phyloP scores from a whole-genome alignment of 2,797 vertebrate species.

The Chloroceryle amazona region DNA sequence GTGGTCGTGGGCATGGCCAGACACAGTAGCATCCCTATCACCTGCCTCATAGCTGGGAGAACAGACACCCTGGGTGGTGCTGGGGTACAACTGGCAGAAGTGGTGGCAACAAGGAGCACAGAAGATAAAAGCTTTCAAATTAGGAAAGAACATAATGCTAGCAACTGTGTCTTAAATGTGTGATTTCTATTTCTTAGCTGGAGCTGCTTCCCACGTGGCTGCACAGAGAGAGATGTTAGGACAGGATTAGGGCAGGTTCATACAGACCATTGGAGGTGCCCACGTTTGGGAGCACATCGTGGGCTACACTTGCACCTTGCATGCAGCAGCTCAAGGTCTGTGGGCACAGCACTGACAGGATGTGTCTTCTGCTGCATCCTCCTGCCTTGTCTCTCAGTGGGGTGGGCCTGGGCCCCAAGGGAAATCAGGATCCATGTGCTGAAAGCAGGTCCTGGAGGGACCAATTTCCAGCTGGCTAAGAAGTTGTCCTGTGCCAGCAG shows the following conservation, averaged over 20 bases:
- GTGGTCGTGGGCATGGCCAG: fast-evolving
- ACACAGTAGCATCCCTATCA: background rate
- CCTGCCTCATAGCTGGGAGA: background rate
- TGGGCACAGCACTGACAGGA: background rate
- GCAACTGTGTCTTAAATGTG: background rate
- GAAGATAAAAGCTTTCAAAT: background rate
- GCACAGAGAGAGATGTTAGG: background rate
- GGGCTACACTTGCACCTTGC: background rate
- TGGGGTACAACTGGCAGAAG: background rate
- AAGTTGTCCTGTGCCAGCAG: background rate
- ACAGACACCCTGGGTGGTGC: background rate
- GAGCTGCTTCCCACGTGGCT: background rate
- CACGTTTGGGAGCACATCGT: background rate
- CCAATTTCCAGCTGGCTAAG: background rate
- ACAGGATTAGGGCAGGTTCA: background rate
- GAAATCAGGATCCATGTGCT: background rate
- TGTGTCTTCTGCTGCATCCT: background rate
- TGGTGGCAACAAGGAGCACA: background rate
- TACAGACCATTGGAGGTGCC: background rate
- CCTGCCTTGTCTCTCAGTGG: background rate
- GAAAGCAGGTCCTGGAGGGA: background rate
- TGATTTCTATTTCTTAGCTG: background rate
- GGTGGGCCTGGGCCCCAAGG: background rate
- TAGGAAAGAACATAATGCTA: background rate
- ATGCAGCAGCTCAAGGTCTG: background rate